Percentiles rank a stretch among this genome's conserved stretches.
These are phyloP conservation scores for Tauraco erythrolophus DNA, from an alignment of 2,113 vertebrate genomes.

Conservation along the genomic window DNA sequence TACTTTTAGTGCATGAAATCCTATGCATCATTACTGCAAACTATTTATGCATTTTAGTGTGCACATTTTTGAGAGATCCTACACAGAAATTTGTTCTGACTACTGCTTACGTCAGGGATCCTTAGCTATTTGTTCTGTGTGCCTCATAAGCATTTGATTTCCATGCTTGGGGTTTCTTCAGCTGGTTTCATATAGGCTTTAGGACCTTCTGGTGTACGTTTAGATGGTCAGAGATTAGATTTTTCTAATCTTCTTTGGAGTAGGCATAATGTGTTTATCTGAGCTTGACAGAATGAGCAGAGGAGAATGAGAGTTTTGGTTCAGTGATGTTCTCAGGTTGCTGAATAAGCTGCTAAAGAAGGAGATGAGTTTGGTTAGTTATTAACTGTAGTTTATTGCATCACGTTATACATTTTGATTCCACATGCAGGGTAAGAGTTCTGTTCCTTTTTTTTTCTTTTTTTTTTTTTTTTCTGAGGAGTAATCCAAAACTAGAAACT, in stretches of 20 bases:
- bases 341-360: background rate
- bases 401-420: background rate
- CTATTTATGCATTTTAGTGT: background rate
- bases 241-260: background rate
- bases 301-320: background rate
- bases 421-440: background rate
- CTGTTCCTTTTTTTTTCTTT: background rate
- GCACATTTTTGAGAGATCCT: background rate
- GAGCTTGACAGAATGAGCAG: background rate
- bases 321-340: background rate
- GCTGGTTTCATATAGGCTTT: background rate
- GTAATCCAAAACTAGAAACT: background rate
- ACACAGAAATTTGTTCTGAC: background rate
- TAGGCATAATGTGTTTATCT: background rate
- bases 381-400: background rate
- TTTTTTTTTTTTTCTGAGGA: background rate
- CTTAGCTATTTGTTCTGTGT: background rate
- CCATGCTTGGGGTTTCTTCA: background rate
- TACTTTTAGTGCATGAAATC: background rate
- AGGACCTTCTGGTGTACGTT: background rate
- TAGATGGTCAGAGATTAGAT: background rate
- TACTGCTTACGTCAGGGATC: background rate
- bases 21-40: background rate
- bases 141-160: background rate
- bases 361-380: background rate